These are phyloP conservation scores for Scomber scombrus DNA, from an alignment of 2,113 vertebrate species.

Conservation along the genomic window DNA sequence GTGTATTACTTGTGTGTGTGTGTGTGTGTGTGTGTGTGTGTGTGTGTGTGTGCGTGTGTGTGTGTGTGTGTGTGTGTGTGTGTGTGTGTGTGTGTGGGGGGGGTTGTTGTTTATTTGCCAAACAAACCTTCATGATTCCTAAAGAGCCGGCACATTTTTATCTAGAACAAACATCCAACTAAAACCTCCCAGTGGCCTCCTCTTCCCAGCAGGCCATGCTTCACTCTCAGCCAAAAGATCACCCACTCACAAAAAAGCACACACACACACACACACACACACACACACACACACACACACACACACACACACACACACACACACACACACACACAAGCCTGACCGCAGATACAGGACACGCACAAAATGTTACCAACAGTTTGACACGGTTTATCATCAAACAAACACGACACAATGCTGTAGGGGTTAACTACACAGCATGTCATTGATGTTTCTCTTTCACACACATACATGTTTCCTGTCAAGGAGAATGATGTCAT, in stretches of 20 bases:
- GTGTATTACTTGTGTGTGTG: constrained; percentile 13
- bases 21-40: too few species aligned
- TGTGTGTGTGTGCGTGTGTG: too few species aligned
- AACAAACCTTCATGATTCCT: constrained; percentile 5
- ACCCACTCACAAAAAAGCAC: too few species aligned
- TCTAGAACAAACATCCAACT: constrained; percentile 48
- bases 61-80: too few species aligned
- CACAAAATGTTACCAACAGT: neutral
- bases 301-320: neutral
- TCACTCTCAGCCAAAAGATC: constrained; percentile 15
- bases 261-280: constrained; percentile 10
- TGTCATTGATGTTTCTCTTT: neutral
- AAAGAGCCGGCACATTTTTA: constrained; percentile 26
- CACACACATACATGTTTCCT: constrained; percentile 35
- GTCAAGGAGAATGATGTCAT: constrained; percentile 42
- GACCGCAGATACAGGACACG: neutral
- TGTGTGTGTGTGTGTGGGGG: too few species aligned
- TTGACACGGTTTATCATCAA: neutral
- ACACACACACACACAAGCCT: neutral
- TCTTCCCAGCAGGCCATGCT: constrained; percentile 28
- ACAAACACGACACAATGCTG: too few species aligned
- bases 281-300: constrained; percentile 11
- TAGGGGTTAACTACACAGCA: too few species aligned
- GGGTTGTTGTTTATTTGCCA: constrained; percentile 17
- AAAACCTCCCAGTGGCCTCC: constrained; percentile 35